phyloP scores from a whole-genome alignment of 2,113 vertebrate species.

The Rhabdomys dilectus region DNA sequence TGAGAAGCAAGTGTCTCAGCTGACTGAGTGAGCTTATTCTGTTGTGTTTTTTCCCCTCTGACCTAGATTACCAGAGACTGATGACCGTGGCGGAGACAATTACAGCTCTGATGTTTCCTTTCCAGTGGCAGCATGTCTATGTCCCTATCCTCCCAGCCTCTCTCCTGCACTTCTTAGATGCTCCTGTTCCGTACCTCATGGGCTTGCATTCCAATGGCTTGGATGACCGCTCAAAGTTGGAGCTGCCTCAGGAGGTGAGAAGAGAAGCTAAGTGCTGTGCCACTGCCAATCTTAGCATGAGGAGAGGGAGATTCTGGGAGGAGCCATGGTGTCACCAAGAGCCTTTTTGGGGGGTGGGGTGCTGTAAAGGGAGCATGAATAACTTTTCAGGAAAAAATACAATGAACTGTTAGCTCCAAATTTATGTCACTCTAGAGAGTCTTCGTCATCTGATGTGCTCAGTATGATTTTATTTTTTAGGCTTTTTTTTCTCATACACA shows the following conservation, averaged over 20 bases:
- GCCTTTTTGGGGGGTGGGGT: not conserved
- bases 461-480: conserved; percentile 10
- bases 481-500: conserved; percentile 24
- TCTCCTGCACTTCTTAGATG: conserved; percentile 93
- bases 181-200: conserved; percentile 93
- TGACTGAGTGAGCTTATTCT: conserved; percentile 35
- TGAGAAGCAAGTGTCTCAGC: conserved; percentile 30
- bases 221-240: conserved; percentile 92
- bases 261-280: conserved; percentile 59
- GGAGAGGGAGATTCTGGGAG: not conserved
- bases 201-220: conserved; percentile 93
- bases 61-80: conserved; percentile 92
- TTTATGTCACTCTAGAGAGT: conserved; percentile 35
- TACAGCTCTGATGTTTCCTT: conserved; percentile 93
- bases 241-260: conserved; percentile 96
- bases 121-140: conserved; percentile 94
- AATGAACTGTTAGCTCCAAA: conserved; percentile 25
- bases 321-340: not conserved
- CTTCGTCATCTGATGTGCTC: not conserved
- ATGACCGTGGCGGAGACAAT: conserved; percentile 94
- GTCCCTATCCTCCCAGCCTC: conserved; percentile 93
- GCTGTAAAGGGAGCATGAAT: too few relatives aligned
- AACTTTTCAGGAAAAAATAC: conserved; percentile 30
- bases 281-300: not conserved
- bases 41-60: conserved; percentile 52